A percentile compares a stretch with the other conserved stretches of the same genome.
phyloP scores from a whole-genome alignment of 2,888 invertebrate species.

The Eretmocerus hayati region DNA sequence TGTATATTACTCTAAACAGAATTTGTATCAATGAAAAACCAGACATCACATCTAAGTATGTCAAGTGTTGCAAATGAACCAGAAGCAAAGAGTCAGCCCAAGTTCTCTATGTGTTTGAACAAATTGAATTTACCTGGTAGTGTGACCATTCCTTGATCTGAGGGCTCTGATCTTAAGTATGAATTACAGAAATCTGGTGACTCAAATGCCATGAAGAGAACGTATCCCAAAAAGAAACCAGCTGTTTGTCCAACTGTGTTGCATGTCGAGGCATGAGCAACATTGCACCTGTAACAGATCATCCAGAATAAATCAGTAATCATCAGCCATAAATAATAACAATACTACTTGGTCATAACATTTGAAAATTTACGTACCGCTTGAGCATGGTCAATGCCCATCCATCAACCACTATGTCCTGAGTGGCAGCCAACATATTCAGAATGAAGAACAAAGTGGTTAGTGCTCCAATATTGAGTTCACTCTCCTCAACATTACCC shows the following conservation, averaged over 20 bases:
- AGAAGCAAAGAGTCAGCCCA: too few relatives aligned
- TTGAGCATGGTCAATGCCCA: slow-evolving; percentile 99
- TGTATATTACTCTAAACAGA: too few relatives aligned
- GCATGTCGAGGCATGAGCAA: slow-evolving; percentile 97
- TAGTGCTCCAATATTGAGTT: slow-evolving; percentile 68
- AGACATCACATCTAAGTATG: too few relatives aligned
- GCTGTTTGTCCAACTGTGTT: slow-evolving; percentile 98
- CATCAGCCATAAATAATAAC: too few relatives aligned
- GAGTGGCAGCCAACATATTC: slow-evolving; percentile 96
- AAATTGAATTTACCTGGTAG: slow-evolving; percentile 48
- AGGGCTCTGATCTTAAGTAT: slow-evolving; percentile 71
- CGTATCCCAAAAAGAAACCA: slow-evolving; percentile 94
- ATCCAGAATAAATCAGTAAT: too few relatives aligned
- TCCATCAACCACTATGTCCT: slow-evolving; percentile 99
- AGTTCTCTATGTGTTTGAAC: too few relatives aligned
- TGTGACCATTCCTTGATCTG: slow-evolving; percentile 65
- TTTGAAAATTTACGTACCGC: slow-evolving; percentile 51
- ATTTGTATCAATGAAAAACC: not conserved
- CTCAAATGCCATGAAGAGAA: slow-evolving; percentile 91
- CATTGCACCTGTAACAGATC: slow-evolving; percentile 66
- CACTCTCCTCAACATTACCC: slow-evolving; percentile 52
- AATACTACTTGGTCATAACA: not conserved
- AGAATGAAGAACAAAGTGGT: slow-evolving; percentile 83
- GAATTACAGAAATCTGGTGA: slow-evolving; percentile 93
- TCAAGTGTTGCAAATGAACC: too few relatives aligned